Percentiles rank a stretch among this genome's conserved stretches.
Evolutionary conservation across 2,113 vertebrate species (phyloP).

Genomic region (Trogon surrucura): DNA sequence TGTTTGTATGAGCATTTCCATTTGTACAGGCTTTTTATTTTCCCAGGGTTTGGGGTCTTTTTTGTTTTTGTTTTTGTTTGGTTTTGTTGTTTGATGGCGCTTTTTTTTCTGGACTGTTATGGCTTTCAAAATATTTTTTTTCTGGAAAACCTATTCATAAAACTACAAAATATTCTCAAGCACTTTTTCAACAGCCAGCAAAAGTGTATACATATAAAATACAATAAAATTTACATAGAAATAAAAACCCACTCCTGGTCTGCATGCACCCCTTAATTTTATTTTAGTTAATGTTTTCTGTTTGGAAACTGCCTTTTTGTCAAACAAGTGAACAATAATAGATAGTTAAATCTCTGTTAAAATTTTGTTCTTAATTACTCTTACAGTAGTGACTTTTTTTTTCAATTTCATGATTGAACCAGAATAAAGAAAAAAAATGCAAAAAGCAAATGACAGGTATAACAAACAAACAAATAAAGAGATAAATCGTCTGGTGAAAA

Average conservation of each 20-base stretch:
- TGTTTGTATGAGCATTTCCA: background rate
- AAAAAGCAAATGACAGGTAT: background rate
- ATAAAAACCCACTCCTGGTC: background rate
- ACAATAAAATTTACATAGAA: background rate
- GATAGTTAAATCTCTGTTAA: background rate
- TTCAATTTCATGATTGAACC: rapidly evolving
- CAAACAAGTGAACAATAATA: background rate
- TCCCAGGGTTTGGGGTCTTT: rapidly evolving
- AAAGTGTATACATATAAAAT: background rate
- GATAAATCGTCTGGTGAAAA: background rate
- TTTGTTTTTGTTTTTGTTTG: background rate
- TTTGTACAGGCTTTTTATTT: background rate
- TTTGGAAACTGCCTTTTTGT: background rate
- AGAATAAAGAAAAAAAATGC: background rate
- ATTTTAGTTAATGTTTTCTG: background rate
- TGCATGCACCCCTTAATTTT: background rate
- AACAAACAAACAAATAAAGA: too few relatives aligned
- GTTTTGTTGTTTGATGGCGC: background rate
- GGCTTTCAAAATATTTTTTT: background rate
- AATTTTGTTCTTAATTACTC: background rate
- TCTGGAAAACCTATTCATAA: background rate
- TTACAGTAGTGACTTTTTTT: background rate
- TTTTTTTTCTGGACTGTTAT: rapidly evolving
- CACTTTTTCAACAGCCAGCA: background rate
- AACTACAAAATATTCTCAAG: background rate